phyloP scores from a whole-genome alignment of 2,797 vertebrate species.

The Hoplostethus mediterraneus region DNA sequence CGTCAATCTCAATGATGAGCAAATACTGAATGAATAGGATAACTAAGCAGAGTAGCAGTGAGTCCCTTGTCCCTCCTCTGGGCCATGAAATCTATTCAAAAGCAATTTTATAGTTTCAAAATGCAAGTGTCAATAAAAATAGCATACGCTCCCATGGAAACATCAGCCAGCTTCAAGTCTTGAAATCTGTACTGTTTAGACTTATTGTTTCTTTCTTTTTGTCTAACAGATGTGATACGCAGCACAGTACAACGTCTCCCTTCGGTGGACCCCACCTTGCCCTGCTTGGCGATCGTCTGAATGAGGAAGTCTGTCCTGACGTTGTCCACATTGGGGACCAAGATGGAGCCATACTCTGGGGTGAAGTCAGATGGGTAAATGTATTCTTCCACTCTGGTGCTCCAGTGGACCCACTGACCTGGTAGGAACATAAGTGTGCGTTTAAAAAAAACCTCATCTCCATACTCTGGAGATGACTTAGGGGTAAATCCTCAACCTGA shows the following conservation, averaged over 20 bases:
- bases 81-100: no score
- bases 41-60: no score
- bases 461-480: slow-evolving; percentile 40
- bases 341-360: slow-evolving; percentile 91
- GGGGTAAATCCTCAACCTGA: slow-evolving; percentile 83
- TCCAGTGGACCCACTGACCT: slow-evolving; percentile 97
- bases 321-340: slow-evolving; percentile 97
- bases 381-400: slow-evolving; percentile 86
- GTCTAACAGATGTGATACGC: background rate
- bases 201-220: background rate
- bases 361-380: slow-evolving; percentile 87
- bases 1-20: no score
- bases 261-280: slow-evolving; percentile 86
- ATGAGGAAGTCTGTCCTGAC: slow-evolving; percentile 95
- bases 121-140: no score
- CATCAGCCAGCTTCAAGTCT: no score
- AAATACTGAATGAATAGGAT: no score
- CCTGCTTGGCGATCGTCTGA: slow-evolving; percentile 93
- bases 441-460: slow-evolving; percentile 14
- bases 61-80: no score
- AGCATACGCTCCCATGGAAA: no score
- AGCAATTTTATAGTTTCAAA: no score
- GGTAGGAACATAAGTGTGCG: slow-evolving; percentile 41
- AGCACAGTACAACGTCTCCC: background rate
- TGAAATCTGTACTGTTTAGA: no score